phyloP scores from a whole-genome alignment of 2,888 invertebrate species.

The Litoditis marina region DNA sequence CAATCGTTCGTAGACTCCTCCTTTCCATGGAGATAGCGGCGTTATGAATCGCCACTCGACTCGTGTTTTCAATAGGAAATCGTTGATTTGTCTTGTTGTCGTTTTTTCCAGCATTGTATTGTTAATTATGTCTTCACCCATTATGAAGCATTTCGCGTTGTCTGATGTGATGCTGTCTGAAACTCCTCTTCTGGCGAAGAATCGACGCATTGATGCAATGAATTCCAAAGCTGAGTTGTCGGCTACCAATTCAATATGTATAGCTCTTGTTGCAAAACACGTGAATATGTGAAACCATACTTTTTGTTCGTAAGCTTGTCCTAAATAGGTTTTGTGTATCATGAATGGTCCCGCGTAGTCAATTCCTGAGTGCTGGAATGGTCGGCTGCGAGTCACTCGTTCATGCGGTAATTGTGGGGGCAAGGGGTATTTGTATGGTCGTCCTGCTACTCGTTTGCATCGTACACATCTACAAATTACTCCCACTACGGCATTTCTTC shows the following conservation, averaged over 20 bases:
- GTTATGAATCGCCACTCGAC: neutral
- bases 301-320: neutral
- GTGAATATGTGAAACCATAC: neutral
- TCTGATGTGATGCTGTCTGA: neutral
- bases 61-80: neutral
- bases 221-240: neutral
- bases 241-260: neutral
- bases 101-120: neutral
- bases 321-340: no score
- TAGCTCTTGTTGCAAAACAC: conserved; percentile 1
- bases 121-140: neutral
- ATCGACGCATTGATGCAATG: neutral
- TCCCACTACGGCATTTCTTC: neutral
- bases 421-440: neutral
- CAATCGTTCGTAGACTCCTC: neutral
- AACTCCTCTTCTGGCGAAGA: neutral
- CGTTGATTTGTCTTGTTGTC: neutral
- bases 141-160: neutral
- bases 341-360: neutral
- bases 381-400: neutral
- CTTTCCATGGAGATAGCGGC: neutral
- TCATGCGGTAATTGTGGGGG: neutral
- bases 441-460: neutral
- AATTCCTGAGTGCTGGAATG: neutral
- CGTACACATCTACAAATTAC: neutral